Evolutionary conservation across 2,797 vertebrate species (phyloP).

Genomic region (Tenualosa ilisha): DNA sequence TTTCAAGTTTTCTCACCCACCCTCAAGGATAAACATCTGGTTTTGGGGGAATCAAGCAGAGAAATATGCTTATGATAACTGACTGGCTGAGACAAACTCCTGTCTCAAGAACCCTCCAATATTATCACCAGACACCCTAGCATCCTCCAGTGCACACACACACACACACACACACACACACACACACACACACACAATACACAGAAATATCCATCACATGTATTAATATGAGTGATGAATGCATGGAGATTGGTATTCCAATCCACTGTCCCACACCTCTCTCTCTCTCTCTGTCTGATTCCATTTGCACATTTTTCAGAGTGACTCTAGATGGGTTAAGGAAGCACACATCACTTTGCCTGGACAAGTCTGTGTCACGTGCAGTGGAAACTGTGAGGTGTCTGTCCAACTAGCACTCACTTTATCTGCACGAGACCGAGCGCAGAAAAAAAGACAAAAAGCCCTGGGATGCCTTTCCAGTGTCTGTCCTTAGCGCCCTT

Average conservation of each 20-base stretch:
- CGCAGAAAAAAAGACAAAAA: not conserved
- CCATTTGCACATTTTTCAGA: not conserved
- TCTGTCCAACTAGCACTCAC: not conserved
- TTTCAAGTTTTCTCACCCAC: not conserved
- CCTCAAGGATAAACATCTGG: constrained; percentile 21
- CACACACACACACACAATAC: not conserved
- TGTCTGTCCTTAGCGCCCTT: not conserved
- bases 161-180: not conserved
- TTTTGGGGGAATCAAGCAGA: not conserved
- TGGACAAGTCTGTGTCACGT: not conserved
- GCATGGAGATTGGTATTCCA: not conserved
- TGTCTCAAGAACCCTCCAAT: not conserved
- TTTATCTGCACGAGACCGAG: not conserved
- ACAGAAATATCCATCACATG: not conserved
- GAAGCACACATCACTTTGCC: not conserved
- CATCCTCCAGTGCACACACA: too few species aligned
- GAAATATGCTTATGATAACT: not conserved
- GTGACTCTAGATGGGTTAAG: not conserved
- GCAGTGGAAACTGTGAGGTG: not conserved
- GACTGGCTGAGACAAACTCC: not conserved
- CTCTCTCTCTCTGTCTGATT: not conserved
- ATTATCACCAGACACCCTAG: not conserved
- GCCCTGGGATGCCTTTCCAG: not conserved
- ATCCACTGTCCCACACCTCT: too few species aligned
- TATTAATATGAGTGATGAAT: not conserved